Evolutionary conservation across 2,113 vertebrate genomes (phyloP).

Genomic region (Lipophrys pholis): DNA sequence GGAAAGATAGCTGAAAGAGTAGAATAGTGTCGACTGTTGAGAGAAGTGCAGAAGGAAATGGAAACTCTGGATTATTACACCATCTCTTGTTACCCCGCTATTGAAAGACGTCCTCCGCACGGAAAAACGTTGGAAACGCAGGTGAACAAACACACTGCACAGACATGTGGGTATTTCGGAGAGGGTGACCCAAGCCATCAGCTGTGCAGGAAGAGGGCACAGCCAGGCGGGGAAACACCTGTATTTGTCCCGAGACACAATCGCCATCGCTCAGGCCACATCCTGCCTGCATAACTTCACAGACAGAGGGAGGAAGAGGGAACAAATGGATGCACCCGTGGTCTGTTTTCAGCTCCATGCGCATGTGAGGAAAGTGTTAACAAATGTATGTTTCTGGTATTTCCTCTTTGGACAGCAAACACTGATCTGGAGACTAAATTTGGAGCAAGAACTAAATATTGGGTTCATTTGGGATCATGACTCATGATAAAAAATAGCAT

Average conservation of each 20-base stretch:
- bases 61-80: too few species aligned
- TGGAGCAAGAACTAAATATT: background rate
- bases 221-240: constrained; percentile 79
- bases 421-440: background rate
- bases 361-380: constrained; percentile 20
- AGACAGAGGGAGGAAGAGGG: constrained; percentile 56
- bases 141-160: constrained; percentile 44
- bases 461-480: background rate
- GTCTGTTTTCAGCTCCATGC: constrained; percentile 22
- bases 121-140: constrained; percentile 8
- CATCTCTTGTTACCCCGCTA: too few species aligned
- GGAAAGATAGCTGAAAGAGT: background rate
- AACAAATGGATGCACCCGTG: constrained; percentile 31
- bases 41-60: background rate
- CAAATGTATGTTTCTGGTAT: constrained; percentile 6
- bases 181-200: constrained; percentile 38
- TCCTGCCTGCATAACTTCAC: constrained; percentile 62
- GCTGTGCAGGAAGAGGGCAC: constrained; percentile 71
- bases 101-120: too few species aligned
- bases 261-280: constrained; percentile 64
- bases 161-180: constrained; percentile 46
- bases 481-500: too few species aligned
- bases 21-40: background rate
- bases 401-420: background rate
- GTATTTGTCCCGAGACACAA: constrained; percentile 76